Evolutionary conservation across 2,888 invertebrate species (phyloP).

Genomic region (Lissonota sp.): DNA sequence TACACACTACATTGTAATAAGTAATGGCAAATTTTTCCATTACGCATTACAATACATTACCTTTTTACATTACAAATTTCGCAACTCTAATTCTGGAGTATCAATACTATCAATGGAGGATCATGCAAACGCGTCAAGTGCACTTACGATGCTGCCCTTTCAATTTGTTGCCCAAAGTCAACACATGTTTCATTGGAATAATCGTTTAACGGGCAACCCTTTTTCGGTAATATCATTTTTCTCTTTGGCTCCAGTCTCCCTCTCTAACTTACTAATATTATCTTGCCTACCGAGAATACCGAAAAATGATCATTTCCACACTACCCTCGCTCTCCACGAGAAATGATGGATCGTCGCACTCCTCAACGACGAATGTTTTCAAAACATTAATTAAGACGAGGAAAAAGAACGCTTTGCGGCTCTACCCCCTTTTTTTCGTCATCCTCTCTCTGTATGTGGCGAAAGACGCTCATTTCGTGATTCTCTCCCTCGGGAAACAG

Average conservation of each 20-base stretch:
- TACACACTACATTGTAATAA: no score
- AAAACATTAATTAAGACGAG: conserved; percentile 76
- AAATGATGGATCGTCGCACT: conserved; percentile 71
- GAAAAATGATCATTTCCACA: conserved; percentile 69
- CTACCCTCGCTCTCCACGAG: conserved; percentile 56
- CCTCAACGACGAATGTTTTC: conserved; percentile 68
- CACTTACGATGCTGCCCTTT: no score
- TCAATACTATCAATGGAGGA: conserved; percentile 5
- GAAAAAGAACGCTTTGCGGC: conserved; percentile 61
- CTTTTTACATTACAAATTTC: no score
- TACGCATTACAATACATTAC: no score
- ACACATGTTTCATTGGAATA: no score
- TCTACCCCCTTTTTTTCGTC: conserved; percentile 40
- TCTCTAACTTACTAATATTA: conserved; percentile 44
- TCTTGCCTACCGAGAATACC: conserved; percentile 50
- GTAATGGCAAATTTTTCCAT: no score
- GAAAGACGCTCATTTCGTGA: conserved; percentile 34
- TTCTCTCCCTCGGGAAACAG: conserved; percentile 19
- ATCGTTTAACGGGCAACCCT: conserved; percentile 30
- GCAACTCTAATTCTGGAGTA: no score
- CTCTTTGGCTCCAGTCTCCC: conserved; percentile 1
- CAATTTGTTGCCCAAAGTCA: no score
- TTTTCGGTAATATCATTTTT: conserved; percentile 61
- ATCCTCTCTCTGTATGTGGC: conserved; percentile 20
- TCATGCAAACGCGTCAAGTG: no score